Conservation (phyloP, 1,140 invertebrate genomes). For the fruit fly (Drosophila melanogaster) region DNA sequence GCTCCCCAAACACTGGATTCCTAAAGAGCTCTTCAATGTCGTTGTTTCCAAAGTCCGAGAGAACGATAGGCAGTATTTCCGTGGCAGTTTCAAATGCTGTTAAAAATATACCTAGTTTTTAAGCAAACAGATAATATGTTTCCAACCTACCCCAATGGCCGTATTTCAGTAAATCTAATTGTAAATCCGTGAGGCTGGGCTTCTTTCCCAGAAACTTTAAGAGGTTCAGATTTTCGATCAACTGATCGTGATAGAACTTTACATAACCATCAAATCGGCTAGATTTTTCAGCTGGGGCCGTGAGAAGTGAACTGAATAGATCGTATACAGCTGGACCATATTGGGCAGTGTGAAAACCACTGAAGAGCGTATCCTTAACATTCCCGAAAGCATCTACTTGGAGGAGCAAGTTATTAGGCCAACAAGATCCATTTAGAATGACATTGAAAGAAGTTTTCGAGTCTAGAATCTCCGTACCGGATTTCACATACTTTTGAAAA, state of each 20-base stretch:
- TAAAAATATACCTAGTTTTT: not conserved
- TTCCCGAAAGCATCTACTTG: slow-evolving; percentile 58
- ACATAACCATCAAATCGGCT: slow-evolving; percentile 48
- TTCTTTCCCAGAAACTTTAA: slow-evolving; percentile 46
- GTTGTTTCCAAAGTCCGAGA: slow-evolving; percentile 28
- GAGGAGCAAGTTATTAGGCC: slow-evolving; percentile 54
- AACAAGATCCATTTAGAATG: slow-evolving; percentile 51
- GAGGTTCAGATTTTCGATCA: slow-evolving; percentile 33
- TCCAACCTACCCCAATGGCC: slow-evolving; percentile 54
- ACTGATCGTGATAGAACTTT: slow-evolving; percentile 51
- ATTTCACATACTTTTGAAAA: slow-evolving; percentile 42
- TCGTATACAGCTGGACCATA: slow-evolving; percentile 53
- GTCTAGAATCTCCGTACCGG: slow-evolving; percentile 3
- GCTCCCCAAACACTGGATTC: slow-evolving; percentile 17
- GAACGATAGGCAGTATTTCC: slow-evolving; percentile 53
- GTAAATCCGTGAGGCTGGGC: slow-evolving; percentile 63
- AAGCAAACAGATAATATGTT: not conserved
- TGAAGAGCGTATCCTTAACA: slow-evolving; percentile 53
- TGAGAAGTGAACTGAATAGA: slow-evolving; percentile 52
- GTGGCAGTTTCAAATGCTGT: slow-evolving; percentile 49
- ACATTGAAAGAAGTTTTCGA: slow-evolving; percentile 48
- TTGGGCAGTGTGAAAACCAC: slow-evolving; percentile 41
- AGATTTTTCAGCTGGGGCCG: slow-evolving; percentile 54
- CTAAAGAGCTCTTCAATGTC: slow-evolving; percentile 51
- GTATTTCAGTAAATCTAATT: slow-evolving; percentile 56